These are phyloP conservation scores for Heliconius congener DNA, from an alignment of 1,140 invertebrate species.

Conservation along the genomic window DNA sequence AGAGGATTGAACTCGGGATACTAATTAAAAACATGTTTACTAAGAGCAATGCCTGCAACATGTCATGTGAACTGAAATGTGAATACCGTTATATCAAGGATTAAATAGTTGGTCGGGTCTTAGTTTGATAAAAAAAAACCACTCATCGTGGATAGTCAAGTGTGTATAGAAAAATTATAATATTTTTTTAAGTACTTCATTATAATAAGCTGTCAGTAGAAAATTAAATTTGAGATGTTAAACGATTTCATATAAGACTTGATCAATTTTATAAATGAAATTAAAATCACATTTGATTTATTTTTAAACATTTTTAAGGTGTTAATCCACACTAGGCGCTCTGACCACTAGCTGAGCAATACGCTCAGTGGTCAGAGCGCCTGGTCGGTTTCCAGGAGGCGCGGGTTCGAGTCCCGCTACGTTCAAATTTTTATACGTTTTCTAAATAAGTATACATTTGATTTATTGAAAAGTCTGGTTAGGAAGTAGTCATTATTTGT, in stretches of 20 bases:
- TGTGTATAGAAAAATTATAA: background rate
- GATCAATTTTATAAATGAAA: no score
- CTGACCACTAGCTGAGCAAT: no score
- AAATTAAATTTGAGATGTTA: background rate
- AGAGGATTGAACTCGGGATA: slow-evolving; percentile 1
- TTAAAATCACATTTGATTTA: no score
- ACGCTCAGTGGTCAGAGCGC: no score
- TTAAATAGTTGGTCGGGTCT: background rate
- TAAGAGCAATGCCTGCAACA: background rate
- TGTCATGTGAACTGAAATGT: slow-evolving; percentile 8
- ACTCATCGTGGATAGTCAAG: background rate
- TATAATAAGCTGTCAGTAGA: background rate
- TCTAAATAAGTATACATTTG: no score
- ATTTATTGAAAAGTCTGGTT: no score
- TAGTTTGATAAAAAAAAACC: background rate
- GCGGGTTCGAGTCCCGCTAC: no score
- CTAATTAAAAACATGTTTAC: slow-evolving; percentile 7
- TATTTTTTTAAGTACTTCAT: background rate
- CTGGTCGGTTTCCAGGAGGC: no score
- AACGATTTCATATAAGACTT: background rate
- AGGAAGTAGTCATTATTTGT: no score
- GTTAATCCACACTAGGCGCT: no score
- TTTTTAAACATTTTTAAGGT: no score
- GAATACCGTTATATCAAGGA: slow-evolving; percentile 4
- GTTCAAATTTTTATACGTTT: no score